phyloP scores from a whole-genome alignment of 2,113 vertebrate species.

The Sakesphorus luctuosus region DNA sequence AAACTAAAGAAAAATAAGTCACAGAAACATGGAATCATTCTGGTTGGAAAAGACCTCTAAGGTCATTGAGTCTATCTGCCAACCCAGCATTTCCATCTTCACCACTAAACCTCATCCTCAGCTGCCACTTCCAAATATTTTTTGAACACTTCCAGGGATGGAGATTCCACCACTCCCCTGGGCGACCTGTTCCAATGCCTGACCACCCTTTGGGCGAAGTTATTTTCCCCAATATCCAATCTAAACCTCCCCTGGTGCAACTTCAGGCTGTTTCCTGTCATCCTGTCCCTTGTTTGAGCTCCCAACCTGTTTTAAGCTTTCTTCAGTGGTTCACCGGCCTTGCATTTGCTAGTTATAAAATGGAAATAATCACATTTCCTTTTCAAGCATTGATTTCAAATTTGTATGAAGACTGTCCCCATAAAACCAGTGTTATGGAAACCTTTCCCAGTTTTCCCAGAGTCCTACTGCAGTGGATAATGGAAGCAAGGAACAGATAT shows the following conservation, averaged over 20 bases:
- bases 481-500: not conserved
- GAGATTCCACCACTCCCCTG: not conserved
- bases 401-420: not conserved
- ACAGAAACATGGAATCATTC: not conserved
- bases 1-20: not conserved
- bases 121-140: not conserved
- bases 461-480: not conserved
- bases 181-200: not conserved
- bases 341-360: not conserved
- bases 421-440: not conserved
- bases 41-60: not conserved
- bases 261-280: not conserved
- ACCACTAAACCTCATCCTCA: not conserved
- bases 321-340: not conserved
- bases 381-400: not conserved
- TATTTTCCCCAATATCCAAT: not conserved
- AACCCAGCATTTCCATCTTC: not conserved
- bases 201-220: not conserved
- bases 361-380: rapidly evolving
- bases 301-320: rapidly evolving
- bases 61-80: not conserved
- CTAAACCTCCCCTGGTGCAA: not conserved
- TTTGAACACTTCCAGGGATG: not conserved
- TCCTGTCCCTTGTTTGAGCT: not conserved
- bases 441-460: not conserved